Evolutionary conservation across 1,140 invertebrate species (phyloP), one percentile per base, ranked within the genome.

Genomic region (Aradophagus sp.): DNA sequence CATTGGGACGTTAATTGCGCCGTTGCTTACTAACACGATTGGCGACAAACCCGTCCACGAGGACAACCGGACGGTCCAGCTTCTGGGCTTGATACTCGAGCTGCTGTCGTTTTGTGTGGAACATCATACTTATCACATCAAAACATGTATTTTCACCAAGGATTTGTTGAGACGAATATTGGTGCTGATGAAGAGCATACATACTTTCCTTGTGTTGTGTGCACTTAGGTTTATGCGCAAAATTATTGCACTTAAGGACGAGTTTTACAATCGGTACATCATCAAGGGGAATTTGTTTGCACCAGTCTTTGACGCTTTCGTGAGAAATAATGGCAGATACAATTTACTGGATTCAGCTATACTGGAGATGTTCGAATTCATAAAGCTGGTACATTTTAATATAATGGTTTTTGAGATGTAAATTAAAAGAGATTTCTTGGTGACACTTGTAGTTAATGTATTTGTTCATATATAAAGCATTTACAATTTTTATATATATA

Each of bases 61-160:
- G 87, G 96, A 98, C 85, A 98, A 97, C 81, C 93, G 96, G 84
- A 97, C 95, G 42, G 97, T 98, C 45, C 97, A 99, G 86, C 87
- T 99, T 38, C 87, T 99, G 31, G 95, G 96, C 35, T 87, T 99
- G 41, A 97, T 99, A 32, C 83, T 99, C 50, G 97, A 99, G 83
- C 87, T 99, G 70, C 87, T 99, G 41, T 95, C 96, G n/a, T 99
- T 99, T 85, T 99, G 97, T 86, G 96, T 99, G n/a, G 98, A 99
- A 86, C 97, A 99, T 88, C 98, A 99, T 86, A 95, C 95, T 35
- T 99, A 97, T 87, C 97, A 99, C 85, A 98, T 99, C 80, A 98
- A 98, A 84, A 98, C 97, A 80, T 99, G 96, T 85, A 94, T 99
- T 82, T 90, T 99, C 71, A 96, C 96, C 84, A 98, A 97, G 88